phyloP scores from a whole-genome alignment of 1,140 invertebrate species.

The Arctopsyche grandis region DNA sequence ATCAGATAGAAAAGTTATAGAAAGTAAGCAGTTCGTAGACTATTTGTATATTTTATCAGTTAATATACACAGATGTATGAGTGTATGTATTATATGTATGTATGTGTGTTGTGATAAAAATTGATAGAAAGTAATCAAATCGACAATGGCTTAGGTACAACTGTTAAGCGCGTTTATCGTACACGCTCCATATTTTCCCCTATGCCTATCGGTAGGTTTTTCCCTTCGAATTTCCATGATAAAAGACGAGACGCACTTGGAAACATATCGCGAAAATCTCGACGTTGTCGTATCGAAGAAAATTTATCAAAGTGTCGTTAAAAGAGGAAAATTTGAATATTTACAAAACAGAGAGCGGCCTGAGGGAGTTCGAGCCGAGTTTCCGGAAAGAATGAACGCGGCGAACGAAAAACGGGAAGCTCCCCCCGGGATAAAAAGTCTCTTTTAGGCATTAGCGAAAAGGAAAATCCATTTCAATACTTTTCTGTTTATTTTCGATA shows the following conservation, averaged over 20 bases:
- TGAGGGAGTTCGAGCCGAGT: constrained; percentile 42
- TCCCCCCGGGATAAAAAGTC: constrained; percentile 45
- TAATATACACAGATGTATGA: too few relatives aligned
- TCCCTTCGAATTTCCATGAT: constrained; percentile 23
- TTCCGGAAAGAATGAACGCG: constrained; percentile 49
- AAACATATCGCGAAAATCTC: constrained; percentile 23
- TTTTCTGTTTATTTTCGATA: constrained; percentile 47
- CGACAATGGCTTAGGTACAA: background rate
- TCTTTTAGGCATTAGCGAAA: constrained; percentile 51
- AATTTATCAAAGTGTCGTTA: constrained; percentile 54
- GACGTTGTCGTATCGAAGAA: constrained; percentile 36
- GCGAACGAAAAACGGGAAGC: constrained; percentile 47
- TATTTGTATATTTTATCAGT: too few relatives aligned
- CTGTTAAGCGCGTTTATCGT: background rate
- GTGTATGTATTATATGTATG: too few relatives aligned
- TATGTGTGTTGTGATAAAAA: too few relatives aligned
- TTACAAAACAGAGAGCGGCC: constrained; percentile 48
- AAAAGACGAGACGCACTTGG: background rate
- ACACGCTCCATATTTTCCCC: background rate
- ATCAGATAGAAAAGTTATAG: too few relatives aligned
- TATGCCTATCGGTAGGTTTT: background rate
- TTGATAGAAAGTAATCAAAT: background rate
- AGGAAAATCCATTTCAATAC: constrained; percentile 50
- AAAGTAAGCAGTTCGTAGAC: too few relatives aligned
- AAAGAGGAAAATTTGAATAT: constrained; percentile 53